Conservation (phyloP, 2,797 vertebrate species). For the Gorsachius magnificus region DNA sequence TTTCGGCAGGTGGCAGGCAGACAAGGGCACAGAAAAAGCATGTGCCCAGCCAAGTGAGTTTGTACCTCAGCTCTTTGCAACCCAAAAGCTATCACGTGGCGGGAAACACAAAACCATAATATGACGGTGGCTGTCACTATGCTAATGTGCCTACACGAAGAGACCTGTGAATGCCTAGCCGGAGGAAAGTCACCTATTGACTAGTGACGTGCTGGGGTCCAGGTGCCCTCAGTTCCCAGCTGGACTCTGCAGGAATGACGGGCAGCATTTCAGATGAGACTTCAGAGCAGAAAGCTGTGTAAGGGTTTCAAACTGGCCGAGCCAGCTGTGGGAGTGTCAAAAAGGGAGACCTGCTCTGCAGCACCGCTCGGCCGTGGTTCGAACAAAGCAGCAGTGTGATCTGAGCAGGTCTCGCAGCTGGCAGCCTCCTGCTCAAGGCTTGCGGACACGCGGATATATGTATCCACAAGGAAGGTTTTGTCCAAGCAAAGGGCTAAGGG, state of each 20-base stretch:
- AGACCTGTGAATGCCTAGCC: rapidly evolving
- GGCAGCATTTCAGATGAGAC: neutral
- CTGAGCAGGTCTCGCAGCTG: neutral
- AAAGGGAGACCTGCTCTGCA: neutral
- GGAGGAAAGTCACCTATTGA: neutral
- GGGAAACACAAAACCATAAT: neutral
- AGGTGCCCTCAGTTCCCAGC: neutral
- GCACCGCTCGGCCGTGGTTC: neutral
- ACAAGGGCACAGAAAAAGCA: neutral
- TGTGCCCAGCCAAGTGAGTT: neutral
- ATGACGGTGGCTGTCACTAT: neutral
- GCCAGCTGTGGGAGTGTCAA: neutral
- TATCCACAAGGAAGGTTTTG: neutral
- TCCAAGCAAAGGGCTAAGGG: neutral
- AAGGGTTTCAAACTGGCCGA: neutral
- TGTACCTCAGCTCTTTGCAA: neutral
- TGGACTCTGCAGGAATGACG: rapidly evolving
- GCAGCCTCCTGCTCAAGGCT: neutral
- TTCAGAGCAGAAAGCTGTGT: neutral
- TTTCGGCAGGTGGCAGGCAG: neutral
- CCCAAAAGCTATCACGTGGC: neutral
- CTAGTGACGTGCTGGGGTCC: neutral
- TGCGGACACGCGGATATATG: neutral
- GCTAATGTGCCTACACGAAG: neutral
- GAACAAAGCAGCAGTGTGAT: neutral